Base-by-base conservation (phyloP, 1,140 invertebrate species). In the Drosophila fuyamai region DNA sequence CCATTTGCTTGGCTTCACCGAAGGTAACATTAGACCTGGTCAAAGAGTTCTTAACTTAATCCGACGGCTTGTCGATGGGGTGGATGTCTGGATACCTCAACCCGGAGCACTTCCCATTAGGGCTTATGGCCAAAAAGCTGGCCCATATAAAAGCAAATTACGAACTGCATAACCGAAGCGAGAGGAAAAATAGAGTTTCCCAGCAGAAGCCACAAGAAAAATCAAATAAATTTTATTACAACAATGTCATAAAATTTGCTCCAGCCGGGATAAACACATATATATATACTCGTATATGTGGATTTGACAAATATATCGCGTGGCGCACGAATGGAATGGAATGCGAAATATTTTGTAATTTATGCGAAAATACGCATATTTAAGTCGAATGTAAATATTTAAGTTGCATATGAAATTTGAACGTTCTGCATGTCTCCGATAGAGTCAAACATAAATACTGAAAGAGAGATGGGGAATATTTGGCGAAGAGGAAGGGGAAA, bases 301-400 rank as follows among this genome's bases (percentile, higher is more conserved):
- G 43, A 44, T 61, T 68, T 63, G 59, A 35, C 55, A 85, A 65
- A 75, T 60, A 86, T 78, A 85, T 81, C 74, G 79, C 68, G 68
- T 73, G 63, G 50, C 29, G 48, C 65, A 82, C 82, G 75, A 81
- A 78, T 60, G 57, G 61, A 81, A 76, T 73, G 58, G 60, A 53
- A 77, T 75, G 70, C 47, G 60, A 79, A 73, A 75, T 79, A 59
- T 84, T 84, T 79, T 88, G 82, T 88, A 88, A 85, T 85, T 85
- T 85, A 85, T 85, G 82, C 75, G 61, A 85, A 82, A 72, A 82
- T 88, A 70, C 79, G 82, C 79, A 85, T 85, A 85, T 86, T 85
- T 82, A 85, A 85, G 82, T 85, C 51, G 68, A 78, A 85, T 88
- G 82, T 88, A 85, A 85, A 85, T 88, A 85, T 85, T 88, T 88